These are phyloP conservation scores for Silurus glanis DNA, from an alignment of 2,113 vertebrate species.

Conservation along the genomic window DNA sequence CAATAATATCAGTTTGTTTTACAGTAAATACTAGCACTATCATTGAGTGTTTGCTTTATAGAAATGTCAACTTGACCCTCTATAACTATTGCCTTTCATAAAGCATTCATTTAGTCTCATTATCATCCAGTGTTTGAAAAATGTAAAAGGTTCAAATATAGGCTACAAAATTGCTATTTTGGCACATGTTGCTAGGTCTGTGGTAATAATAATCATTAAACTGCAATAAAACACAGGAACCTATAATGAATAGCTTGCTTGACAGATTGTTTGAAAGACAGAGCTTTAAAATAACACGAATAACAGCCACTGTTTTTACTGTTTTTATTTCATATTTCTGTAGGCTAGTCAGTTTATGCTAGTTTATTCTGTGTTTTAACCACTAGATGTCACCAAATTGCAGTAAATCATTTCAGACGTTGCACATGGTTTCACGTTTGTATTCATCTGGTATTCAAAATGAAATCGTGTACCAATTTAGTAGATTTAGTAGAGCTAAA, in stretches of 20 bases:
- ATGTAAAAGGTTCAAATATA: too few relatives aligned
- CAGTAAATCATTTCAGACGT: neutral
- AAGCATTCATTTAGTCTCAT: neutral
- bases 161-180: neutral
- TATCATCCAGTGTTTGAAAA: neutral
- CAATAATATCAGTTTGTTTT: neutral
- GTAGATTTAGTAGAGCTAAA: neutral
- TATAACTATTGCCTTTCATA: neutral
- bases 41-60: neutral
- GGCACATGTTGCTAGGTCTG: neutral
- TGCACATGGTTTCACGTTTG: neutral
- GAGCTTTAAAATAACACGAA: neutral
- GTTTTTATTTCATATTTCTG: neutral
- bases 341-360: neutral
- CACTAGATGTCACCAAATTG: constrained; percentile 51
- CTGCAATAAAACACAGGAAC: too few relatives aligned
- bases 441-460: neutral
- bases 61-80: neutral
- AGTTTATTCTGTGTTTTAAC: neutral
- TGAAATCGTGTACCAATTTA: neutral
- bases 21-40: too few relatives aligned
- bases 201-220: neutral
- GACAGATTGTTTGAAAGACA: neutral
- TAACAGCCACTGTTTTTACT: neutral
- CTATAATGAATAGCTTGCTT: neutral